A percentile compares a stretch with the other conserved stretches of the same genome.
Evolutionary conservation across 2,797 vertebrate genomes (phyloP).

Genomic region (Chromobotia macracanthus): DNA sequence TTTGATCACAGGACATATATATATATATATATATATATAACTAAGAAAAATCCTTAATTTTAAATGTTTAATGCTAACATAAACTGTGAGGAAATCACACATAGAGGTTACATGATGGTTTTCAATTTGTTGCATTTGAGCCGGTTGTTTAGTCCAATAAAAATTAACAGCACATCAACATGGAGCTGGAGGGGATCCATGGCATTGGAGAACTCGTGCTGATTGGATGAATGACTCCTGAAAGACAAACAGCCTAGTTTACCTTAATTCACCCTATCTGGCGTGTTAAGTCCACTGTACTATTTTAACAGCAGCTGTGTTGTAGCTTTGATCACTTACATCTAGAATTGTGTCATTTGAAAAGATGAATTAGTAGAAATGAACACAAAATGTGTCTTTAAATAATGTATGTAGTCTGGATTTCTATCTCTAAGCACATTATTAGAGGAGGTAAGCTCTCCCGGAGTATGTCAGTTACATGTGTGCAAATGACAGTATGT

Average conservation of each 20-base stretch:
- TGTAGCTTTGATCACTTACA: not conserved
- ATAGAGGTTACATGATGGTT: too few relatives aligned
- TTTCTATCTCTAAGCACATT: not conserved
- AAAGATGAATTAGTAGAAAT: not conserved
- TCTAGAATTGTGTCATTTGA: not conserved
- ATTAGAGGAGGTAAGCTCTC: conserved; percentile 9
- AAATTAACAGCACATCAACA: not conserved
- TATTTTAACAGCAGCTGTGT: not conserved
- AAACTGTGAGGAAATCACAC: too few relatives aligned
- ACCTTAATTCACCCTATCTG: not conserved
- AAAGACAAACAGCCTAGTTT: not conserved
- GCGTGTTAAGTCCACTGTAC: not conserved
- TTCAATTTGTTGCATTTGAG: not conserved
- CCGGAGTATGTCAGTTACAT: not conserved
- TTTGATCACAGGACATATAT: too few relatives aligned
- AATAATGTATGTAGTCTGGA: not conserved
- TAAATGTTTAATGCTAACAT: too few relatives aligned
- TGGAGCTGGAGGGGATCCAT: conserved; percentile 7
- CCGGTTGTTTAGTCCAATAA: not conserved
- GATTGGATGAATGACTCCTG: not conserved
- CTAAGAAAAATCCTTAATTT: too few relatives aligned
- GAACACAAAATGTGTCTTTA: conserved; percentile 3
- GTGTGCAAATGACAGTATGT: conserved; percentile 7
- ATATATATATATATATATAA: too few relatives aligned
- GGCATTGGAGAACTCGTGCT: conserved; percentile 1